A percentile compares a stretch with the other conserved stretches of the same genome.
phyloP scores from a whole-genome alignment of 2,888 invertebrate genomes.

The Apodemia hepburni region DNA sequence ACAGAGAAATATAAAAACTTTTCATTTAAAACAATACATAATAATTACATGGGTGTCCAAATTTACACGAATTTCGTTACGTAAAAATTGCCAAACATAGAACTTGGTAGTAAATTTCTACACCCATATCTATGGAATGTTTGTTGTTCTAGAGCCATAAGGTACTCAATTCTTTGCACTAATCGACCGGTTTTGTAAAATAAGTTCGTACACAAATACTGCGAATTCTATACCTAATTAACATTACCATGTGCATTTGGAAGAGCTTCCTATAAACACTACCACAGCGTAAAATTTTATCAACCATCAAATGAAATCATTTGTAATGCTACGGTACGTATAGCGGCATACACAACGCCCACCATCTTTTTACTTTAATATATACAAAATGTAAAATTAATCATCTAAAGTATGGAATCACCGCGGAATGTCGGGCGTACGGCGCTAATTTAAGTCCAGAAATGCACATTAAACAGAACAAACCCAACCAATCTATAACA shows the following conservation, averaged over 20 bases:
- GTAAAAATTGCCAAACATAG: slow-evolving; percentile 14
- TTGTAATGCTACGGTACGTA: slow-evolving; percentile 60
- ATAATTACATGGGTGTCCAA: slow-evolving; percentile 39
- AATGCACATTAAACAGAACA: not conserved
- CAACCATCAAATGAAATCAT: slow-evolving; percentile 43
- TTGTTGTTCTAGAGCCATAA: slow-evolving; percentile 30
- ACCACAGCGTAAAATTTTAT: slow-evolving; percentile 46
- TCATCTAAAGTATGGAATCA: slow-evolving; percentile 20
- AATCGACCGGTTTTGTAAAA: slow-evolving; percentile 42
- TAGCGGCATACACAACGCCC: slow-evolving; percentile 34
- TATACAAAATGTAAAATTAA: slow-evolving; percentile 6
- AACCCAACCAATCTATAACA: not conserved
- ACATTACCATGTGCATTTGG: slow-evolving; percentile 52
- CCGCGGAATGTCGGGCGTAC: slow-evolving; percentile 28
- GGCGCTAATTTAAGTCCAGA: not conserved
- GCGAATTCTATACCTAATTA: slow-evolving; percentile 41
- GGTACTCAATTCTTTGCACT: slow-evolving; percentile 24
- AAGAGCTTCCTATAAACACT: slow-evolving; percentile 62
- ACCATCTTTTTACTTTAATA: slow-evolving; percentile 26
- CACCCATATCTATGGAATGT: slow-evolving; percentile 53
- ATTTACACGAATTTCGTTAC: slow-evolving; percentile 36
- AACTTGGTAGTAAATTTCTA: slow-evolving; percentile 41
- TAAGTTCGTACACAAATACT: slow-evolving; percentile 46
- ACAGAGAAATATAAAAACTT: slow-evolving; percentile 45
- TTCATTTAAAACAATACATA: slow-evolving; percentile 40